Base-by-base conservation (phyloP, 2,113 vertebrate genomes). In the Phrynosoma platyrhinos region DNA sequence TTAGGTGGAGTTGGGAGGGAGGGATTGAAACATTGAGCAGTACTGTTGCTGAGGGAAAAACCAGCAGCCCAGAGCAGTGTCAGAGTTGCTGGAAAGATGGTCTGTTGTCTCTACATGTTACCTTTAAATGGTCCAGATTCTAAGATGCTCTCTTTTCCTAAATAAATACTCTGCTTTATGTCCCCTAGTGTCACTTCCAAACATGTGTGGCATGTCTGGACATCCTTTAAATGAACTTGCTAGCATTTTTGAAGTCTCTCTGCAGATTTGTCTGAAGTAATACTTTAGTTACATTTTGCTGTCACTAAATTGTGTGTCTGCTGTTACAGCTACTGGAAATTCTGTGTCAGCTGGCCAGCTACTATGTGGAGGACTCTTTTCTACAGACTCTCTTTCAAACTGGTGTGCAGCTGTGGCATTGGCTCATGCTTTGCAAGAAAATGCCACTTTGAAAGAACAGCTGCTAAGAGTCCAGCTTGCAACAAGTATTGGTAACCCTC, bases 391-490 rank as follows among this genome's bases (percentile, higher is more conserved):
- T 0, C 97, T 99, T 68, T 99, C 99, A 2, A 99, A 99, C 96
- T 99, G 99, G 99, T 99, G 98, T 66, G 99, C 99, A 0, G 98
- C 99, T 0, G 99, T 99, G 94, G 99, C 99, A 1, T 91, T 99
- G 93, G 98, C 99, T 77, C 99, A 99, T 0, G 98, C 99, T 0
- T 92, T 99, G 86, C 98, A 99, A 95, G 99, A 99, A 90, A 99
- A 99, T 0, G 97, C 98, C 79, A 97, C 97, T 0, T 98, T 99
- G 96, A 99, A 99, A 89, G 98, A 99, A 83, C 99, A 99, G 91
- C 96, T 99, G 86, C 97, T 99, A 86, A 93, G 99, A 80, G 99
- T 99, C 5, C 99, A 99, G 84, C 97, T 99, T 1, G 99, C 99
- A 25, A 99, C 99, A 0, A 99, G 98, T 91, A 97, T 99, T 0